Conservation (phyloP, 2,888 invertebrate species). For the Philonicus albiceps region DNA sequence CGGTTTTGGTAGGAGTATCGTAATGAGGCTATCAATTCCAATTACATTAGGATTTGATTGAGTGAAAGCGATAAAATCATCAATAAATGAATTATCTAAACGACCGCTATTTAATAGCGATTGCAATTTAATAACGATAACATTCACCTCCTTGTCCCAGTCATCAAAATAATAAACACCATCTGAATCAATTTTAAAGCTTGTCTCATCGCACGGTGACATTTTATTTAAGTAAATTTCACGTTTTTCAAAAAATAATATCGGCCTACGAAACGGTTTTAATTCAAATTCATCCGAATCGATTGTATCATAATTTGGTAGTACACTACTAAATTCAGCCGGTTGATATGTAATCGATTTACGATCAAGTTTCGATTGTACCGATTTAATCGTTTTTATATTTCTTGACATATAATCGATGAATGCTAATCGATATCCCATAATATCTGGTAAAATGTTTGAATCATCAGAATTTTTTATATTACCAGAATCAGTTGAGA, state of each 20-base stretch:
- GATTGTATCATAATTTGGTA: constrained; percentile 10
- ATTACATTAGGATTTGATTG: constrained; percentile 66
- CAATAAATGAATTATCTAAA: constrained; percentile 66
- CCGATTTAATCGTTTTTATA: constrained; percentile 34
- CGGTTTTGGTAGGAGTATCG: constrained; percentile 64
- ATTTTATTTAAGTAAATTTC: constrained; percentile 45
- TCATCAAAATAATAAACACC: constrained; percentile 41
- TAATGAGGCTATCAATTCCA: constrained; percentile 66
- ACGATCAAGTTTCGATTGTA: constrained; percentile 34
- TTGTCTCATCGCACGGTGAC: constrained; percentile 29
- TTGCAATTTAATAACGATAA: constrained; percentile 47
- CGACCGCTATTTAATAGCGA: constrained; percentile 66
- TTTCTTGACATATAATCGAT: constrained; percentile 40
- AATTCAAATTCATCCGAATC: neutral
- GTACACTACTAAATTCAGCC: neutral
- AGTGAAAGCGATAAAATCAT: constrained; percentile 71
- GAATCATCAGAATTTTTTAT: neutral
- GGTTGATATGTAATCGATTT: neutral
- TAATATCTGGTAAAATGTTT: constrained; percentile 16
- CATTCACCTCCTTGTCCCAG: constrained; percentile 42
- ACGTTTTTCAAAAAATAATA: constrained; percentile 45
- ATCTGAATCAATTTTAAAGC: constrained; percentile 40
- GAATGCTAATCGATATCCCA: constrained; percentile 43
- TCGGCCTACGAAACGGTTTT: constrained; percentile 37
- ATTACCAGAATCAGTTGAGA: neutral